Evolutionary conservation across 2,113 vertebrate species (phyloP), one percentile per base, ranked within the genome.

Genomic region (Serilophus lunatus): DNA sequence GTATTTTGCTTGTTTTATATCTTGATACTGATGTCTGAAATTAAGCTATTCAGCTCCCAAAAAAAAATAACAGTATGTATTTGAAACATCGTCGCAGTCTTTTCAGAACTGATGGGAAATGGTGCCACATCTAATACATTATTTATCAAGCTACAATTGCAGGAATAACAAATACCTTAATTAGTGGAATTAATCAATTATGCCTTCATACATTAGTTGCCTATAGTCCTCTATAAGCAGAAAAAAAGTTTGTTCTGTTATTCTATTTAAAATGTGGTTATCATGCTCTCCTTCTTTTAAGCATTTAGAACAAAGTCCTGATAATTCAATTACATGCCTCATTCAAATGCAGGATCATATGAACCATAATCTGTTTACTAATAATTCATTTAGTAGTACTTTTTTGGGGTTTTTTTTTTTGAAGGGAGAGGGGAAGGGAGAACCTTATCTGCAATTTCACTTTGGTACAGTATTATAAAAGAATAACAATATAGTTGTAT

Each of bases 391-490:
- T 80, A 93, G 57, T 82, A 90, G 79, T 69, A 51, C 42, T 93
- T 95, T 54, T 54, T 60, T 36, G 24, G 45, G 45, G 29, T 42
- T 74, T 79, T 65, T 50, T 78, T 86, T 86, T 93, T 70, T 75
- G 33, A 82, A 91, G 71, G 42, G 50, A 85, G 76, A 91, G 66
- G 86, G 91, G 93, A 94, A 87, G 75, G 82, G 95, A 97, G 92
- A 94, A 68, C 80, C 93, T 98, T 97, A 96, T 98, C 96, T 97
- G 78, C 85, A 96, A 96, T 94, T 96, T 95, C 89, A 91, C 88
- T 92, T 97, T 89, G 54, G 54, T 97, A 88, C 86, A 89, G 83
- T 96, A 87, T 97, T 97, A 91, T 90, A 89, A 92, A 92, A 97
- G 93, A 96, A 97, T 91, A 98, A 97, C 95, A 95, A 96, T 97